These are phyloP conservation scores for Zygothrica quintamaculata DNA, from an alignment of 2,888 invertebrate species.

Conservation along the genomic window DNA sequence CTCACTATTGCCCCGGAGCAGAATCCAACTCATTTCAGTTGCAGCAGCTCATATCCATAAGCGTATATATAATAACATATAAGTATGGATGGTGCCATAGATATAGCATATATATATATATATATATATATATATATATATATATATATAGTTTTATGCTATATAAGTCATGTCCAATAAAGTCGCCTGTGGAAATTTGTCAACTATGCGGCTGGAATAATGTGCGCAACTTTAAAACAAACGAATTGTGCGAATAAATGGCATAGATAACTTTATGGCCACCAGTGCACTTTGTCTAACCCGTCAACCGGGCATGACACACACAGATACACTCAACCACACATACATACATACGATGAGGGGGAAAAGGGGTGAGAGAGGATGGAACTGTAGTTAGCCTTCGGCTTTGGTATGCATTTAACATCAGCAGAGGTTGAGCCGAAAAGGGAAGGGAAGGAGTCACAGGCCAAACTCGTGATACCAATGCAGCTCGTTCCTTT, in stretches of 20 bases:
- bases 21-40: slow-evolving; percentile 32
- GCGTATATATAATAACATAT: slow-evolving; percentile 3
- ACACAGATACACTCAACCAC: slow-evolving; percentile 17
- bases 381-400: slow-evolving; percentile 75
- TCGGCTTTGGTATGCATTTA: slow-evolving; percentile 77
- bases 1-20: slow-evolving; percentile 5
- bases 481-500: slow-evolving; percentile 45
- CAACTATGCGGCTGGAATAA: slow-evolving; percentile 68
- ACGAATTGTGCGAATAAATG: slow-evolving; percentile 65
- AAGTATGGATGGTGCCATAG: neutral
- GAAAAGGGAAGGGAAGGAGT: slow-evolving; percentile 18
- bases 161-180: slow-evolving; percentile 36
- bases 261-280: slow-evolving; percentile 75
- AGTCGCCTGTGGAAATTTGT: slow-evolving; percentile 61
- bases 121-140: slow-evolving; percentile 1
- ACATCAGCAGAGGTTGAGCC: slow-evolving; percentile 44
- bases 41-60: slow-evolving; percentile 2
- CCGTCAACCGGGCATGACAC: slow-evolving; percentile 48
- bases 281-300: slow-evolving; percentile 72
- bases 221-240: slow-evolving; percentile 54
- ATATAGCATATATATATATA: slow-evolving; percentile 1
- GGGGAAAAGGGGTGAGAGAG: slow-evolving; percentile 15
- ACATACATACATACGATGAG: slow-evolving; percentile 15
- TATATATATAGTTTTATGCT: neutral
- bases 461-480: slow-evolving; percentile 54